Evolutionary conservation across 2,113 vertebrate genomes (phyloP).

Genomic region (Calyptomena viridis): DNA sequence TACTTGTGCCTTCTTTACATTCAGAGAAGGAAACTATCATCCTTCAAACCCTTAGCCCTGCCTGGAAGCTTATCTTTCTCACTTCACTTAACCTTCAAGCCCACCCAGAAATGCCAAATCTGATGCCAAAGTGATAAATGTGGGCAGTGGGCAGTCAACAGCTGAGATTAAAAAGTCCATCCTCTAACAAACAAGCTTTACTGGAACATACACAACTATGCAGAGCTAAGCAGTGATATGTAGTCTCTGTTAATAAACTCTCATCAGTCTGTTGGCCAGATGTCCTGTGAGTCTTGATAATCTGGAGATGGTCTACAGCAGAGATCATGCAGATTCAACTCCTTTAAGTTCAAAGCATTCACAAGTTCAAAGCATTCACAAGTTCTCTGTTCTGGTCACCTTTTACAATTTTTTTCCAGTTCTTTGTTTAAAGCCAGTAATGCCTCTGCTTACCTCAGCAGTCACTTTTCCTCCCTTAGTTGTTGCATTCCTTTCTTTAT

Average conservation of each 20-base stretch:
- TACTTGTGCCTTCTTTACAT: background rate
- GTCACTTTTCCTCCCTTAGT: conserved; percentile 16
- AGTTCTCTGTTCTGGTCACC: conserved; percentile 29
- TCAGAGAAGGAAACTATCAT: background rate
- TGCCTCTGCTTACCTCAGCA: conserved; percentile 10
- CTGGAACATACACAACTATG: background rate
- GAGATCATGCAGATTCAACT: conserved; percentile 37
- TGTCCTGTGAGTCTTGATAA: background rate
- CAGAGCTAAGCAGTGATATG: background rate
- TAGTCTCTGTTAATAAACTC: conserved; percentile 9
- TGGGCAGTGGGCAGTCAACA: background rate
- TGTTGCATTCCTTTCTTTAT: conserved; percentile 45
- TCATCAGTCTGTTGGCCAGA: conserved; percentile 39
- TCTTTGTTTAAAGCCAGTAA: conserved; percentile 40
- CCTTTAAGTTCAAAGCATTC: conserved; percentile 54
- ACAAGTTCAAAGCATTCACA: conserved; percentile 55
- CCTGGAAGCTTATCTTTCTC: background rate
- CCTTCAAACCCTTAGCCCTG: background rate
- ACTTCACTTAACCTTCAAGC: background rate
- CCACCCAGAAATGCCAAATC: conserved; percentile 42
- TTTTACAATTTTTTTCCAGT: background rate
- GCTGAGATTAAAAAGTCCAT: background rate
- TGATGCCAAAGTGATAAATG: conserved; percentile 8
- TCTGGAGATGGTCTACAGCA: conserved; percentile 39
- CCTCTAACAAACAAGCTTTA: background rate